A percentile compares a stretch with the other conserved stretches of the same genome.
Conservation (phyloP, 2,888 invertebrate genomes). For the Cylindroiulus punctatus region DNA sequence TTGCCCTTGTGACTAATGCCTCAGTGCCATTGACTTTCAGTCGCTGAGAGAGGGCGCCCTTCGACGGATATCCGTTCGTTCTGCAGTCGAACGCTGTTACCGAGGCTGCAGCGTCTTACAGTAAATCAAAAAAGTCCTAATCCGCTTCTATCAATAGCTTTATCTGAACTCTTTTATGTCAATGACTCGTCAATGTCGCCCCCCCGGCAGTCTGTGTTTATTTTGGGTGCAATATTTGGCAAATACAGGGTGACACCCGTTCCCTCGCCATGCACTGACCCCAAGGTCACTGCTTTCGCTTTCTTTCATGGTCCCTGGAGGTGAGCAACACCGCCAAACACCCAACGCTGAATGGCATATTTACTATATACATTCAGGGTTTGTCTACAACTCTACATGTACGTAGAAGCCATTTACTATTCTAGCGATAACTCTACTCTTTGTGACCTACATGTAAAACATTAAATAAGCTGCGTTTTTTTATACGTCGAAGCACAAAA, state of each 20-base stretch:
- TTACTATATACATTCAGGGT: too few species aligned
- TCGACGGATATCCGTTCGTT: background rate
- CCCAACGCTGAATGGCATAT: too few species aligned
- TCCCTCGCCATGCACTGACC: background rate
- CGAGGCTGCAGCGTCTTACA: background rate
- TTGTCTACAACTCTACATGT: too few species aligned
- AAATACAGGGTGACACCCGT: background rate
- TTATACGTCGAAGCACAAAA: too few species aligned
- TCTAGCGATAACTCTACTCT: too few species aligned
- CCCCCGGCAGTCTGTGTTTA: background rate
- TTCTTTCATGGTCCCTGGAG: too few species aligned
- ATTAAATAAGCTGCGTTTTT: too few species aligned
- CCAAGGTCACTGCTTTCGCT: background rate
- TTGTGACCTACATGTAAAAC: too few species aligned
- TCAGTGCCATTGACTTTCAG: conserved; percentile 49
- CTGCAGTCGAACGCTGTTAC: background rate
- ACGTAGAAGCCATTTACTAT: too few species aligned
- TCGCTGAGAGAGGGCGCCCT: conserved; percentile 15
- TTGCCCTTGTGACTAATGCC: conserved; percentile 54
- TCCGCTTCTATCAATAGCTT: background rate
- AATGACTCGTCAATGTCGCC: conserved; percentile 11
- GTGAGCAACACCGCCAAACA: too few species aligned
- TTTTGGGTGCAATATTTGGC: background rate
- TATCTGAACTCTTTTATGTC: conserved; percentile 10
- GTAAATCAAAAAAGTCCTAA: background rate